A percentile compares a stretch with the other conserved stretches of the same genome.
Conservation (phyloP, 1,140 invertebrate genomes). For the Nilaparvata lugens region DNA sequence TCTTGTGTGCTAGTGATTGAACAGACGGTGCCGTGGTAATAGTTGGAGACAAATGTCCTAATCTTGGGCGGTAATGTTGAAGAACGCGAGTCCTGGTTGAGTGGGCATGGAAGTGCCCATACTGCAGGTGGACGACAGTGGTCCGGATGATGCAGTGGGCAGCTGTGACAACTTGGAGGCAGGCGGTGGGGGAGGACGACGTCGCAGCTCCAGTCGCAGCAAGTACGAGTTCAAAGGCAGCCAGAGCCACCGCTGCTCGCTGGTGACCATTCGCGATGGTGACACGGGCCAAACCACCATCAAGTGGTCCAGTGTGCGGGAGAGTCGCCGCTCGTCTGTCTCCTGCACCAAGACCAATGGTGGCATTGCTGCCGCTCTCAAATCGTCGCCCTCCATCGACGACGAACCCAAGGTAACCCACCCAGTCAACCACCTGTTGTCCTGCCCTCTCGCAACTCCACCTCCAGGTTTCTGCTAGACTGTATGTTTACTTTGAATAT, state of each 20-base stretch:
- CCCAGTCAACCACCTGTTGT: too few relatives aligned
- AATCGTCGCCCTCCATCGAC: slow-evolving; percentile 14
- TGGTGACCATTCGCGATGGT: slow-evolving; percentile 21
- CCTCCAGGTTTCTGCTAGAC: too few relatives aligned
- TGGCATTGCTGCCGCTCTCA: slow-evolving; percentile 19
- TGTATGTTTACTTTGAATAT: too few relatives aligned
- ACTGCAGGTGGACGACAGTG: slow-evolving; percentile 20
- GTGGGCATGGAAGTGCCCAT: slow-evolving; percentile 24
- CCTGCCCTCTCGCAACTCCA: too few relatives aligned
- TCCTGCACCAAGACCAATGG: slow-evolving; percentile 23
- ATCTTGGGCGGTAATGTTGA: too few relatives aligned
- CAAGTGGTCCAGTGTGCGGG: slow-evolving; percentile 24
- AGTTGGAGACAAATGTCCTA: too few relatives aligned
- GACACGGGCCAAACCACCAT: slow-evolving; percentile 17
- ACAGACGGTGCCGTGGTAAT: too few relatives aligned
- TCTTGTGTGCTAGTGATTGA: too few relatives aligned
- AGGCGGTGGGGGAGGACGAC: neutral
- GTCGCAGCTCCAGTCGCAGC: slow-evolving; percentile 1
- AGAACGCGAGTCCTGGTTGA: neutral
- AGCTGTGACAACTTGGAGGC: neutral
- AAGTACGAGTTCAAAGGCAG: slow-evolving; percentile 25
- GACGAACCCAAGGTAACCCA: neutral
- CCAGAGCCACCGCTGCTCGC: slow-evolving; percentile 20
- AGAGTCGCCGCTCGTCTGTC: slow-evolving; percentile 16
- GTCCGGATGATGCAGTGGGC: slow-evolving; percentile 16